Base-by-base conservation (phyloP, 2,888 invertebrate genomes). In the Cheilosia vulpina region DNA sequence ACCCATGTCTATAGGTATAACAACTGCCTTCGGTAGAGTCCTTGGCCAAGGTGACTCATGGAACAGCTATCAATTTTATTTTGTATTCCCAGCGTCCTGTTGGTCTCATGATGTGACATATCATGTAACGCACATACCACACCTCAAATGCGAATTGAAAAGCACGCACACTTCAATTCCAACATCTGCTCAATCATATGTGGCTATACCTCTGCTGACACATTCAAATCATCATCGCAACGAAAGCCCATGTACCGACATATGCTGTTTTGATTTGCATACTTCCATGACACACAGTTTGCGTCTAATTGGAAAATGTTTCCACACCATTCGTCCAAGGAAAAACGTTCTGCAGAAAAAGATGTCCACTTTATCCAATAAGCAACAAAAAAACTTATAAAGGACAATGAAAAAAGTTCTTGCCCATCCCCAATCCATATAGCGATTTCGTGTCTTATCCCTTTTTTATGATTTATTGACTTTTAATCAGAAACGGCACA, bases 381-480 rank as follows among this genome's bases (percentile, higher is more conserved):
- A 47, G 43, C 43, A 9, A 50, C 11, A 11, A 38, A 38, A 34
- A 38, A 38, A 4, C 11, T 38, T 38, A 38, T 4, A 13, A 38
- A 38, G 38, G 38, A 38, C 13, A 13, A 38, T 13, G 38, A 38
- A 38, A 38, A 38, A 38, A 38, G 38, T 38, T 13, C 13, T 3
- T 13, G 1, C 38, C 38, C 13, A 38, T 38, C 38, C 11, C 13
- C 34, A 72, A 50, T 31, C 19, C 13, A 17, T 15, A 15, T 11
- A 55, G 45, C n/a, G 63, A 34, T 15, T 77, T 60, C 65, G 43
- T 81, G 71, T 81, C 81, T 71, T 81, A 72, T 76, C 76, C 71
- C 45, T 81, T 85, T 85, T 77, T 71, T 75, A 72, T 87, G 87
- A 87, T 87, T 87, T 87, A 87, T 87, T 87, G 87, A 87, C 78